A percentile compares a stretch with the other conserved stretches of the same genome.
phyloP scores from a whole-genome alignment of 2,797 vertebrate genomes.

The Sebastes hubbsi region DNA sequence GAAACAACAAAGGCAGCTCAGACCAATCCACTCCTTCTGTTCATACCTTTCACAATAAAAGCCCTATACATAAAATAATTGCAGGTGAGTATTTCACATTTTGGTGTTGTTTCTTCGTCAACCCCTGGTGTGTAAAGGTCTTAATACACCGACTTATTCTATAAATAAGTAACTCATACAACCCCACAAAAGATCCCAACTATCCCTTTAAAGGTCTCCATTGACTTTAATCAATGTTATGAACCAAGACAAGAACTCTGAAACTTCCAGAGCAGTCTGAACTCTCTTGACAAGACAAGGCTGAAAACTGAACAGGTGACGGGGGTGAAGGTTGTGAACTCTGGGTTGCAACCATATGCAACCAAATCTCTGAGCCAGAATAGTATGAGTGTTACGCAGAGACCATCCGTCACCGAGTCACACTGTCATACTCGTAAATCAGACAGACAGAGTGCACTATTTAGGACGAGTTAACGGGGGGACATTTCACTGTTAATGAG shows the following conservation, averaged over 20 bases:
- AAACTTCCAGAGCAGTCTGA: not conserved
- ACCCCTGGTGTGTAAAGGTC: no score
- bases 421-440: constrained; percentile 42
- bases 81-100: no score
- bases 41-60: no score
- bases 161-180: not conserved
- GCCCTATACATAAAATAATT: no score
- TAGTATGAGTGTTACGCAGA: constrained; percentile 43
- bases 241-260: not conserved
- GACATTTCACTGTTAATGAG: constrained; percentile 13
- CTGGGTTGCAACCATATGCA: constrained; percentile 48
- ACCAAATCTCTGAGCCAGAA: constrained; percentile 67
- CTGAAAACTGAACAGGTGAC: constrained; percentile 61
- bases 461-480: not conserved
- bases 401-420: constrained; percentile 26
- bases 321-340: constrained; percentile 56
- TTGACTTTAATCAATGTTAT: not conserved
- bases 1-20: no score
- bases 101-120: no score
- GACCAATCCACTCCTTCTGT: no score
- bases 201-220: not conserved
- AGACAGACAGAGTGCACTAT: constrained; percentile 7
- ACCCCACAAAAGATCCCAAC: not conserved
- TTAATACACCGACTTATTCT: not conserved
- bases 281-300: constrained; percentile 26